A percentile compares a stretch with the other conserved stretches of the same genome.
phyloP scores from a whole-genome alignment of 2,113 vertebrate species.

The Notothenia coriiceps region DNA sequence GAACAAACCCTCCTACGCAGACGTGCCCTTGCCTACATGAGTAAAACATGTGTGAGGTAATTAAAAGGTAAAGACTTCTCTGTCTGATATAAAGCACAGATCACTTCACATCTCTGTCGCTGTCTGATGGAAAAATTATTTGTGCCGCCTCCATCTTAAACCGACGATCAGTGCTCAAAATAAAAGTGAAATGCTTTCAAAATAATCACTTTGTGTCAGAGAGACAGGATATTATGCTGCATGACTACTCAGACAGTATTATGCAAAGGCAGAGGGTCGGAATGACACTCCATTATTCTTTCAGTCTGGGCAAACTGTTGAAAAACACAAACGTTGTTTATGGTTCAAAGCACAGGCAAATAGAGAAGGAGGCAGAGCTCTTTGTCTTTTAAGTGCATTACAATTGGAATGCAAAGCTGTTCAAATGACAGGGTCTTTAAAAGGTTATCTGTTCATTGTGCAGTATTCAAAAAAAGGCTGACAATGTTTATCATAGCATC shows the following conservation, averaged over 20 bases:
- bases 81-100: slow-evolving; percentile 19
- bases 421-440: slow-evolving; percentile 45
- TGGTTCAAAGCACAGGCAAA: slow-evolving; percentile 68
- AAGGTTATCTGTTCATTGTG: slow-evolving; percentile 32
- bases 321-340: slow-evolving; percentile 59
- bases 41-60: slow-evolving; percentile 46
- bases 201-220: slow-evolving; percentile 46
- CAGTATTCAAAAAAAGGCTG: slow-evolving; percentile 11
- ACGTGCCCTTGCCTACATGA: background rate
- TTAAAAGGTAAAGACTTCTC: slow-evolving; percentile 61
- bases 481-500: slow-evolving; percentile 6
- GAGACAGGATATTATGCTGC: slow-evolving; percentile 53
- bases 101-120: slow-evolving; percentile 42
- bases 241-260: slow-evolving; percentile 53
- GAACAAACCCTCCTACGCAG: slow-evolving; percentile 33
- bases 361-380: slow-evolving; percentile 28
- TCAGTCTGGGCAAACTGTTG: slow-evolving; percentile 52
- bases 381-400: slow-evolving; percentile 65
- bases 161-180: slow-evolving; percentile 23
- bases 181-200: slow-evolving; percentile 46
- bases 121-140: slow-evolving; percentile 9
- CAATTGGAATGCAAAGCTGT: slow-evolving; percentile 46
- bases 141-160: slow-evolving; percentile 31
- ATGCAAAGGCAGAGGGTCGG: slow-evolving; percentile 52
- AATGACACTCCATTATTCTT: slow-evolving; percentile 60